phyloP scores from a whole-genome alignment of 1,140 invertebrate genomes.

The Laupala kohalensis region DNA sequence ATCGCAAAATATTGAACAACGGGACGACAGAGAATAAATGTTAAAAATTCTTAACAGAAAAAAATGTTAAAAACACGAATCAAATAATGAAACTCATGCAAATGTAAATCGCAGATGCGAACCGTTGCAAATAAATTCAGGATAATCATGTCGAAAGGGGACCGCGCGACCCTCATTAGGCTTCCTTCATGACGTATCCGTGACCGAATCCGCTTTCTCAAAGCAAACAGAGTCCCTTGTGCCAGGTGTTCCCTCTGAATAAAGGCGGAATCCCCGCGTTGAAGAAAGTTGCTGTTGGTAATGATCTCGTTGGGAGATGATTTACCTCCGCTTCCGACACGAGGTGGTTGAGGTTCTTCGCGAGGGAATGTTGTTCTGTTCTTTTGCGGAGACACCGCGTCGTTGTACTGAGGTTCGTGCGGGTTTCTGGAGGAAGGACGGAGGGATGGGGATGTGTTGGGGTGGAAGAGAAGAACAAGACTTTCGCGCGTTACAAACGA shows the following conservation, averaged over 20 bases:
- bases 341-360: no score
- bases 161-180: neutral
- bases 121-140: neutral
- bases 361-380: no score
- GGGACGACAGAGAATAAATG: no score
- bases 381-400: no score
- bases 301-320: neutral
- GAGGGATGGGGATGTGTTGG: no score
- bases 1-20: no score
- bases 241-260: no score
- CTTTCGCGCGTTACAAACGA: neutral
- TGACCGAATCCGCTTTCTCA: neutral
- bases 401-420: no score
- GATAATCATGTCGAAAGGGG: neutral
- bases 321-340: neutral
- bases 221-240: neutral
- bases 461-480: neutral
- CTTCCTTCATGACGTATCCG: neutral
- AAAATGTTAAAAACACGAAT: no score
- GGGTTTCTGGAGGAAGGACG: no score
- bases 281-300: neutral
- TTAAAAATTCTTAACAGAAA: no score
- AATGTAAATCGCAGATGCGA: neutral
- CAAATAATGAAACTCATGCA: no score
- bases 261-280: neutral